These are phyloP conservation scores for Cetonia aurata DNA, from an alignment of 2,888 invertebrate species.

Conservation along the genomic window DNA sequence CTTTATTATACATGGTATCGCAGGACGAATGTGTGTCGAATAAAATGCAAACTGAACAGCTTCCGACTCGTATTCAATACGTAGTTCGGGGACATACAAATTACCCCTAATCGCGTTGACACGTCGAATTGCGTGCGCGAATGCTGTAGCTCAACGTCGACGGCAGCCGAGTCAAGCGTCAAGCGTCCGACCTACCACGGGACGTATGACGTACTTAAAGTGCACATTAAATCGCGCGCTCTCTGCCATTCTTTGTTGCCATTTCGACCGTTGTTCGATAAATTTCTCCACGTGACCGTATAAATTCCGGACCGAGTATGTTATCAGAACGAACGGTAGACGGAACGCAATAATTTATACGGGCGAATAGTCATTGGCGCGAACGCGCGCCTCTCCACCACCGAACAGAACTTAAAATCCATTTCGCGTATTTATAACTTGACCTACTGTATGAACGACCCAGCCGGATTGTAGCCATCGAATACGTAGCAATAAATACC, in stretches of 20 bases:
- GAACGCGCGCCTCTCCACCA: neutral
- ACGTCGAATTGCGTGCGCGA: conserved; percentile 54
- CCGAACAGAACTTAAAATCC: conserved; percentile 34
- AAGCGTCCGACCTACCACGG: conserved; percentile 49
- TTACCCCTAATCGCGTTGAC: conserved; percentile 52
- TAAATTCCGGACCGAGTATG: conserved; percentile 43
- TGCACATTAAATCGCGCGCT: conserved; percentile 48
- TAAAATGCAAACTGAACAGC: conserved; percentile 2
- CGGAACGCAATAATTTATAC: conserved; percentile 34
- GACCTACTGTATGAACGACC: conserved; percentile 19
- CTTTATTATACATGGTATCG: too few relatives aligned
- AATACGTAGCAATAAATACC: neutral
- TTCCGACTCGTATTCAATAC: conserved; percentile 21
- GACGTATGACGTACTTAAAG: conserved; percentile 52
- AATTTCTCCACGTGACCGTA: conserved; percentile 48
- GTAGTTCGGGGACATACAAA: conserved; percentile 43
- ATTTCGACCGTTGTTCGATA: conserved; percentile 45
- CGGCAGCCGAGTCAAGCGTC: conserved; percentile 46
- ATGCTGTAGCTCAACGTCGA: conserved; percentile 53
- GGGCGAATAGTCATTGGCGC: conserved; percentile 24
- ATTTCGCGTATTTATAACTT: conserved; percentile 35
- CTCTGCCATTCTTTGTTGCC: conserved; percentile 41
- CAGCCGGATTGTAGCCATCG: conserved; percentile 7
- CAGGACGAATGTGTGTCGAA: too few relatives aligned
- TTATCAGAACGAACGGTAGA: conserved; percentile 44